Evolutionary conservation across 2,888 invertebrate species (phyloP), one percentile per base, ranked within the genome.

Genomic region (Lamellibrachia columna): DNA sequence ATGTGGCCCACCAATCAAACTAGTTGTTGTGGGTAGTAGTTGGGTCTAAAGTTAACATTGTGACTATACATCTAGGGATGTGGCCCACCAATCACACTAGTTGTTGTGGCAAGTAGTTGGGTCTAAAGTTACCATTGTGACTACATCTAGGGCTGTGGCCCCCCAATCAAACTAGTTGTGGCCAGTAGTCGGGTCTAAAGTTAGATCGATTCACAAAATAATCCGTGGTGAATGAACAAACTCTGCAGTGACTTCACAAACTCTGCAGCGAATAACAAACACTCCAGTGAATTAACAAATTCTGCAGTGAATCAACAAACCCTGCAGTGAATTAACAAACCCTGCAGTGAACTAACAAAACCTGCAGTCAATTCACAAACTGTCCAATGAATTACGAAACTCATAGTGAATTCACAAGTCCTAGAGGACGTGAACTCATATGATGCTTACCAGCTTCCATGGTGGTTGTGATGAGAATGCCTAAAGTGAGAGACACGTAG

Each of bases 381-480:
- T 6, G 2, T 75, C n/a, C 22, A 75, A 6, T 15, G 22, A 22
- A 75, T 75, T 75, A 75, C 15, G 22, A 75, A 75, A 75, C 75
- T 2, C 75, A n/a, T 4, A 75, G 75, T 75, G 75, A 11, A 75
- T 75, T 22, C 15, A 75, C 75, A 22, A 75, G 75, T n/a, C 75
- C 75, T 75, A 15, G 6, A 22, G 22, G 15, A 75, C 22, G 22
- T 75, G 11, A 75, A 75, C 75, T 75, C 75, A 11, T n/a, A 75
- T 22, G 75, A 22, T n/a, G n/a, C 75, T n/a, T 75, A 75, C 75
- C 75, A 75, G 75, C 75, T 75, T 75, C 75, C 75, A 75, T 75
- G 75, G 75, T 75, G 75, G 75, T 22, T 15, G 22, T 75, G 75
- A 15, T 22, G 75, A 75, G 75, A 75, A 40, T 40, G 40, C 40